These are phyloP conservation scores for Caenorhabditis panamensis DNA, from an alignment of 2,888 invertebrate genomes.

Conservation along the genomic window DNA sequence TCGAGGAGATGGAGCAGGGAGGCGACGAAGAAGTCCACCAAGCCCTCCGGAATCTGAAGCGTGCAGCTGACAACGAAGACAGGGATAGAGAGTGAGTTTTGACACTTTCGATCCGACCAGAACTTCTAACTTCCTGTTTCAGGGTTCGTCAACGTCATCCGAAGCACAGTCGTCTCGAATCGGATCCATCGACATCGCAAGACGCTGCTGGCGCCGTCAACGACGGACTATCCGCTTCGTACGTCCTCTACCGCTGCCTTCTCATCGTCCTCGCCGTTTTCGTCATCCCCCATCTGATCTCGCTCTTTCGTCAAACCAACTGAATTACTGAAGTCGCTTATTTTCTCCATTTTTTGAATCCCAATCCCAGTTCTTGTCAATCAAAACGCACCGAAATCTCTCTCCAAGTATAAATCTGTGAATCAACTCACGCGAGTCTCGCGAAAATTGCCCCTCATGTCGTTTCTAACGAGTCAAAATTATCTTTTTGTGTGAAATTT, in stretches of 20 bases:
- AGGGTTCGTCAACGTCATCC: background rate
- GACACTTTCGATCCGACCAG: background rate
- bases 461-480: too few species aligned
- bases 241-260: conserved; percentile 11
- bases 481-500: too few species aligned
- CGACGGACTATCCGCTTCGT: background rate
- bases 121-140: background rate
- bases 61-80: background rate
- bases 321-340: background rate
- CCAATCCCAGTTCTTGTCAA: background rate
- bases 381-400: background rate
- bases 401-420: too few species aligned
- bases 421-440: too few species aligned
- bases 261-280: conserved; percentile 17
- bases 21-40: background rate
- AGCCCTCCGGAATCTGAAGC: background rate
- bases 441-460: too few species aligned
- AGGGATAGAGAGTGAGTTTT: background rate
- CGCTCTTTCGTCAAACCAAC: background rate
- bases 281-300: background rate
- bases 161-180: background rate
- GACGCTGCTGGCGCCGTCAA: too few species aligned
- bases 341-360: background rate
- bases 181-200: background rate
- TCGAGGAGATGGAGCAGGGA: background rate